Evolutionary conservation across 2,888 invertebrate genomes (phyloP), one percentile per base, ranked within the genome.

Genomic region (Andrena praecox): DNA sequence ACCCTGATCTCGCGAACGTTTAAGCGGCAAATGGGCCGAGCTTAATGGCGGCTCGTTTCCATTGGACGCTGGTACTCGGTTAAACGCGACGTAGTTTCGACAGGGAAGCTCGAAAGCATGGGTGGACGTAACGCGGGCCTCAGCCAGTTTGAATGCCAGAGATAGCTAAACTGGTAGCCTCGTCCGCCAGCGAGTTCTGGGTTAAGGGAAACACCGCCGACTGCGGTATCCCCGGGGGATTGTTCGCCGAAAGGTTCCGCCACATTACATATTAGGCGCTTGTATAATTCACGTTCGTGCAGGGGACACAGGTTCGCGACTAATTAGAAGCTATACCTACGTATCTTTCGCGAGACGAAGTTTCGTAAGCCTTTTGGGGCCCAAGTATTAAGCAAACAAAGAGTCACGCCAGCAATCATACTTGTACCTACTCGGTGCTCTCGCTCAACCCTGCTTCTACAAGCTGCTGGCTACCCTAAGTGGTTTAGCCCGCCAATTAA

Each of bases 21-120:
- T 87, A 86, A 87, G 71, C 82, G 75, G 73, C 73, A 87, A 87
- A 87, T 86, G 85, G 80, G 52, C 77, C 83, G 78, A 85, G 86
- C 82, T 88, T 87, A 87, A 87, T 87, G 73, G 83, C 75, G 79
- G 81, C 77, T 82, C 78, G 85, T 86, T 88, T 82, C 78, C 78
- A 86, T 85, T 71, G 80, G 77, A 66, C 68, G 66, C 59, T 54
- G 68, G 86, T 77, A 80, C 75, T 79, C 77, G 64, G 85, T 85
- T 84, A 84, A 84, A 85, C 85, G 79, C 83, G 76, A 42, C 78
- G 86, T 78, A 87, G 83, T 82, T 86, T 86, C 85, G 82, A 78
- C 77, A 80, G 79, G 81, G 78, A 84, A 87, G 79, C 85, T 71
- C 76, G 83, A 80, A 79, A 85, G 80, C 80, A 70, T 56, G 75